Conservation (phyloP, 2,888 invertebrate species). For the Ferdinandea cuprea region DNA sequence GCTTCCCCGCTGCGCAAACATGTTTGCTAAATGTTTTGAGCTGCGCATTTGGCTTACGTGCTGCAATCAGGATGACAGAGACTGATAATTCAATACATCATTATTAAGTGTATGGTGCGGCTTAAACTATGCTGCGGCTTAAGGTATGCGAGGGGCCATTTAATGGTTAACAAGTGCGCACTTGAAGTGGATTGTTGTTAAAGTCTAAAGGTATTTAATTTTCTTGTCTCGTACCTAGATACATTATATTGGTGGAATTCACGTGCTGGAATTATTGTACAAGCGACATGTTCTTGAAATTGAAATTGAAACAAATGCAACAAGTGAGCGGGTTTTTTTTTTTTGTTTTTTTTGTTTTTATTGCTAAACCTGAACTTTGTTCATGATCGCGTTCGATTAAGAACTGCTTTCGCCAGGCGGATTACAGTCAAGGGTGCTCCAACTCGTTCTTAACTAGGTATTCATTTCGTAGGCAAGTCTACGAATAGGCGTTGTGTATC, state of each 20-base stretch:
- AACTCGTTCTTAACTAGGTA: conserved; percentile 18
- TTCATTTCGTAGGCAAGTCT: conserved; percentile 6
- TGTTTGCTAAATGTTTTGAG: conserved; percentile 68
- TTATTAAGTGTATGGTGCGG: conserved; percentile 60
- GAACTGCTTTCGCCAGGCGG: conserved; percentile 44
- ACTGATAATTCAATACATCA: conserved; percentile 72
- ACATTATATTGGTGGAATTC: conserved; percentile 55
- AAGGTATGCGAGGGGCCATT: conserved; percentile 32
- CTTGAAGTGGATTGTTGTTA: conserved; percentile 44
- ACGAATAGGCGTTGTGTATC: not conserved
- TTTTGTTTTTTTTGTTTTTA: not conserved
- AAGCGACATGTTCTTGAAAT: conserved; percentile 61
- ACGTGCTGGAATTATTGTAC: conserved; percentile 52
- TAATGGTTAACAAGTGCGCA: conserved; percentile 31
- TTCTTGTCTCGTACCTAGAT: conserved; percentile 54
- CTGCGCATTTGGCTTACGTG: conserved; percentile 63
- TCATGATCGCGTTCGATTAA: conserved; percentile 52
- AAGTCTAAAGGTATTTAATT: conserved; percentile 62
- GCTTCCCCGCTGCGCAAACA: conserved; percentile 25
- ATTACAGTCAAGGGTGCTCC: conserved; percentile 37
- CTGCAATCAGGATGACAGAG: conserved; percentile 68
- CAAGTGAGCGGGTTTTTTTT: conserved; percentile 1
- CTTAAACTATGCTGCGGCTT: conserved; percentile 10
- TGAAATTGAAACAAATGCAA: conserved; percentile 39
- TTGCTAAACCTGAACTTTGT: conserved; percentile 63